A percentile compares a stretch with the other conserved stretches of the same genome.
phyloP scores from a whole-genome alignment of 2,888 invertebrate genomes.

The Amphipoea oculea region DNA sequence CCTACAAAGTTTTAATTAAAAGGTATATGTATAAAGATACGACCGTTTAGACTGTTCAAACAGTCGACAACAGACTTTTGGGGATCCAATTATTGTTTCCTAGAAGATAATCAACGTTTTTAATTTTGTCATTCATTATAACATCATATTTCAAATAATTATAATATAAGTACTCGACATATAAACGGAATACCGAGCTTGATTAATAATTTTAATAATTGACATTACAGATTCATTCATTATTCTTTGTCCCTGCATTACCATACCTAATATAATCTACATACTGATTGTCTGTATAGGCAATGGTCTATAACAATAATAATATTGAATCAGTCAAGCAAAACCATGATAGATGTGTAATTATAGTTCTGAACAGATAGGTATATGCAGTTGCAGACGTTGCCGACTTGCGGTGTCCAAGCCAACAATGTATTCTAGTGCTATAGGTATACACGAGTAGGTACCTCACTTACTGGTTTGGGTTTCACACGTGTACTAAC shows the following conservation, averaged over 20 bases:
- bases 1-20: slow-evolving; percentile 15
- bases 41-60: slow-evolving; percentile 5
- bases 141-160: no score
- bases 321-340: slow-evolving; percentile 1
- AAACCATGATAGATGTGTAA: background rate
- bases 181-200: background rate
- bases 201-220: background rate
- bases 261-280: background rate
- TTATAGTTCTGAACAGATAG: background rate
- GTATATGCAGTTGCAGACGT: background rate
- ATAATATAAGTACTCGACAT: background rate
- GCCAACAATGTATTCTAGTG: slow-evolving; percentile 1
- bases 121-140: background rate
- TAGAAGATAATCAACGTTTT: slow-evolving; percentile 10
- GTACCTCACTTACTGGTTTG: background rate
- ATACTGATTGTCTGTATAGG: background rate
- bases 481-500: background rate
- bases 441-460: background rate
- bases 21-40: background rate
- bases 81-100: slow-evolving; percentile 2
- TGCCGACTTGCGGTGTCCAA: slow-evolving; percentile 6
- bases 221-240: background rate
- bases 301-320: background rate
- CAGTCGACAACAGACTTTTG: slow-evolving; percentile 2
- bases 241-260: background rate